Base-by-base conservation (phyloP, 2,113 vertebrate genomes). In the Burhinus oedicnemus region DNA sequence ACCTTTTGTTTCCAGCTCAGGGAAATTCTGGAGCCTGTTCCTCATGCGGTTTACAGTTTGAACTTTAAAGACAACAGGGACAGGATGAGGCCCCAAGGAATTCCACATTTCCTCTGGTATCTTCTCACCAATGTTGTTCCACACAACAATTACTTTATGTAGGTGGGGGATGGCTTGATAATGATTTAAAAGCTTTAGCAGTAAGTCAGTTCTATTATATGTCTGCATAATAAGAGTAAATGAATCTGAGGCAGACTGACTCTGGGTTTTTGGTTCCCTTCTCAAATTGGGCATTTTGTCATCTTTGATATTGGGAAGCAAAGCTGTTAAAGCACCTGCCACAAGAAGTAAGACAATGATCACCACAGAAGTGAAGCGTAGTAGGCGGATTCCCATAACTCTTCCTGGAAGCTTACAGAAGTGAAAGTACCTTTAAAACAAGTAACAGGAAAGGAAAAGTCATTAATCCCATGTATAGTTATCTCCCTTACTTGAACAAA, bases 221-320 rank as follows among this genome's bases (percentile, higher is more conserved):
- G 99, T 99, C 93, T 99, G 99, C 97, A 99, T 99, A 91, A 99
- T 96, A 58, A 99, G 98, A 65, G 99, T 99, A 78, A 98, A 99
- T 65, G 98, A 97, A 89, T 98, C 98, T 57, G 90, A 90, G 62
- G 92, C 55, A n/a, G 97, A 60, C 40, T 96, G 97, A 94, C 94
- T 92, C 94, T 89, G 98, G 38, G 95, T 40, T 57, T 97, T 98
- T 55, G 95, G 57, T 89, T 98, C 97, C 64, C 97, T 93, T 38
- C 96, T 98, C 4, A 87, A 80, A 58, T 93, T 88, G 47, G 97
- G 96, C 95, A 98, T 87, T 97, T 98, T 98, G 68, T 98, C 98
- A 93, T 99, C 98, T 97, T 98, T 98, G 85, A 98, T 89, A 40
- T 45, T 98, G 70, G 98, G 98, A 68, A 99, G 98, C 80, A 98